Evolutionary conservation across 2,113 vertebrate species (phyloP).

Genomic region (Gallinago media): DNA sequence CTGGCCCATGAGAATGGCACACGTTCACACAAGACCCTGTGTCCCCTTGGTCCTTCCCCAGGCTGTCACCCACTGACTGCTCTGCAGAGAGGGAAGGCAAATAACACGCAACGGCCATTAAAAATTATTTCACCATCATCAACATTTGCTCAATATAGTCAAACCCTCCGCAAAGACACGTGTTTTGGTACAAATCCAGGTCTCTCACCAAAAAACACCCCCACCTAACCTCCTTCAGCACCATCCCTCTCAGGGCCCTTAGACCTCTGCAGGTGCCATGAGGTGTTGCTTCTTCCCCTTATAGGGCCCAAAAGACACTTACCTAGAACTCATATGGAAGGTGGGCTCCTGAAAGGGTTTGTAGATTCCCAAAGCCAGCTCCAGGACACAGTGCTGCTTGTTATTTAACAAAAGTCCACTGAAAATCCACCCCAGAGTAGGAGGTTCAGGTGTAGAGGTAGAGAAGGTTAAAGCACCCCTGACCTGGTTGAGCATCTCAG

Average conservation of each 20-base stretch:
- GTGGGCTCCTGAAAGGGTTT: neutral
- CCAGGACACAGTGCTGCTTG: neutral
- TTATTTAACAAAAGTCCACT: neutral
- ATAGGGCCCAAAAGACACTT: neutral
- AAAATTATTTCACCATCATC: neutral
- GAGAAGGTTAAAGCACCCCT: neutral
- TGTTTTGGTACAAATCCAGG: neutral
- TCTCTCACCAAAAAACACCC: neutral
- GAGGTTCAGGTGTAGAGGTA: neutral
- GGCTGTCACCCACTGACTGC: no score
- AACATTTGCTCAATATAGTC: neutral
- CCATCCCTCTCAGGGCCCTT: neutral
- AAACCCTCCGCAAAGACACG: neutral
- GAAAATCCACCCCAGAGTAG: neutral
- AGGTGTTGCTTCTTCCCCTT: neutral
- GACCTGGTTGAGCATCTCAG: neutral
- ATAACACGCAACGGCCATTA: accelerated
- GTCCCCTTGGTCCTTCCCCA: no score
- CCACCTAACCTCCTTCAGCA: neutral
- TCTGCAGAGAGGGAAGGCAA: neutral
- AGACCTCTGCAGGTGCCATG: neutral
- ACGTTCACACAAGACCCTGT: neutral
- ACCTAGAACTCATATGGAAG: neutral
- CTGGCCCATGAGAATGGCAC: neutral
- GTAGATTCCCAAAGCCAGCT: neutral